Conservation (phyloP, 2,888 invertebrate species). For the Bhutanitis thaidina region DNA sequence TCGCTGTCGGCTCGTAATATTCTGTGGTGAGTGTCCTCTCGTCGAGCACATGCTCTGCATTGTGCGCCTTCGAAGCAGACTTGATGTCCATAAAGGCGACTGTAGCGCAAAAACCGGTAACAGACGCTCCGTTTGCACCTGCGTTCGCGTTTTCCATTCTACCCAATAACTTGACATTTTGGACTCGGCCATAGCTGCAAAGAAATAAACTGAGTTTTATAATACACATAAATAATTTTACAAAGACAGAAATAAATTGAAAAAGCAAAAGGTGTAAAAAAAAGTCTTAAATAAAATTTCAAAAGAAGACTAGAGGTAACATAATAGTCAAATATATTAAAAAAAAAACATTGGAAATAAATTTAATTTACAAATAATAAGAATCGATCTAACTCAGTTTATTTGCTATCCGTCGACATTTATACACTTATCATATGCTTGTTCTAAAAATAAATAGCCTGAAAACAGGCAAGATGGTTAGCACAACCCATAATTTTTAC, state of each 20-base stretch:
- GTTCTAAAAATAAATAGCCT: too few relatives aligned
- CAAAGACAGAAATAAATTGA: background rate
- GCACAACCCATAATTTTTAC: too few relatives aligned
- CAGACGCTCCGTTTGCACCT: slow-evolving; percentile 73
- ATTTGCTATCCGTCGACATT: background rate
- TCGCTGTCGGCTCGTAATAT: slow-evolving; percentile 93
- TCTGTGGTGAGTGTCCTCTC: slow-evolving; percentile 93
- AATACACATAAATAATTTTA: slow-evolving; percentile 12
- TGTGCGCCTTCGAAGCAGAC: slow-evolving; percentile 96
- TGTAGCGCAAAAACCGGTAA: slow-evolving; percentile 89
- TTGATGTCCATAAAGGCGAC: slow-evolving; percentile 98
- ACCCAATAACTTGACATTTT: slow-evolving; percentile 96
- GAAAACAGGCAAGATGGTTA: too few relatives aligned
- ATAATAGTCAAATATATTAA: background rate
- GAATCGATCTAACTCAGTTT: slow-evolving; percentile 7
- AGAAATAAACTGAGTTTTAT: slow-evolving; percentile 22
- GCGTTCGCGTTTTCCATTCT: slow-evolving; percentile 76
- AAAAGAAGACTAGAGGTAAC: background rate
- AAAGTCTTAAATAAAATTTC: background rate
- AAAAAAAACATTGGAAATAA: background rate
- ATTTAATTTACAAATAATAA: background rate
- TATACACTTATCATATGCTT: too few relatives aligned
- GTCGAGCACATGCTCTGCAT: slow-evolving; percentile 93
- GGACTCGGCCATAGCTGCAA: slow-evolving; percentile 97
- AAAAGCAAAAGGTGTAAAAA: background rate